Evolutionary conservation across 2,888 invertebrate species (phyloP), one percentile per base, ranked within the genome.

Genomic region (Drosophila greeni): DNA sequence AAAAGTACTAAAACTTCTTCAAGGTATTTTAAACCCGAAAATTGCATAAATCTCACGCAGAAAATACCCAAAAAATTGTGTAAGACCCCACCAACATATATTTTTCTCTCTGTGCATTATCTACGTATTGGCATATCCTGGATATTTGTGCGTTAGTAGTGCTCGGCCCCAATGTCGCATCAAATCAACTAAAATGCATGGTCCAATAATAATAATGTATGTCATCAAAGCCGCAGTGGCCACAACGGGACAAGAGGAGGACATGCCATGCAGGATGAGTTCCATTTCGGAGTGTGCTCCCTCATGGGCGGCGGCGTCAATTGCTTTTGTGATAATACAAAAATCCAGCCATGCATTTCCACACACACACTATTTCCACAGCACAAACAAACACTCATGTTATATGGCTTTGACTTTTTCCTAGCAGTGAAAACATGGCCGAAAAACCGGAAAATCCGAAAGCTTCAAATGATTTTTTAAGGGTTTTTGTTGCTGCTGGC

Each of bases 131-230:
- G 26, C 4, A 39, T 23, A 12, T 23, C 31, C 31, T 31, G 18
- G 49, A 18, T 40, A 18, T 29, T 26, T 48, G 51, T 61, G 33
- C 40, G 31, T 40, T 48, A 26, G 29, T 48, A 26, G 29, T 20
- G 33, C 14, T 34, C 5, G 31, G 31, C n/a, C 24, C 34, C 14
- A n/a, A 57, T 14, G 54, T 51, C 40, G 40, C 52, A 65, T 61
- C 64, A 67, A 75, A 75, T 73, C 53, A 66, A 53, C 58, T 61
- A 59, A 67, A 47, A 57, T 58, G 42, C 64, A 48, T 56, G 43
- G 37, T 37, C 39, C 72, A 60, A 55, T 57, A 62, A 61, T 57
- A 68, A 68, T 49, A 64, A 70, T 56, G 49, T 31, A 52, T 69
- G 66, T 47, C 59, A 64, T 42, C 59, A 54, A 65, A 59, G 49